Conservation (phyloP, 2,888 invertebrate species). For the Nomada lathburiana region DNA sequence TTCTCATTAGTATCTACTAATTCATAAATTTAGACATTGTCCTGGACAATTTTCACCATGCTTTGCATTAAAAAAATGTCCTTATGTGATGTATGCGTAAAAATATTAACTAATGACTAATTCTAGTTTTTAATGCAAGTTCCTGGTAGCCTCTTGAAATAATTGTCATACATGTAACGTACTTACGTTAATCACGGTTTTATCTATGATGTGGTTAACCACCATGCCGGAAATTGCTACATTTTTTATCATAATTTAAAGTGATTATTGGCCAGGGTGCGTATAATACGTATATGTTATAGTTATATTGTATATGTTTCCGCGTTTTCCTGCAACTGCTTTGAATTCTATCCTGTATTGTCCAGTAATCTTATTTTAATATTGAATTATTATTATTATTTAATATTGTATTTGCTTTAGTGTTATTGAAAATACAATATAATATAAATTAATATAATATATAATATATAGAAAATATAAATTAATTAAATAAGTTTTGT, state of each 20-base stretch:
- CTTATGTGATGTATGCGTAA: neutral
- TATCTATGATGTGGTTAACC: slow-evolving; percentile 25
- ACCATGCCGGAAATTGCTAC: slow-evolving; percentile 38
- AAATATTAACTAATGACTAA: neutral
- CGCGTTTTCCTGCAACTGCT: slow-evolving; percentile 5
- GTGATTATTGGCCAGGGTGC: slow-evolving; percentile 47
- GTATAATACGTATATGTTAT: slow-evolving; percentile 30
- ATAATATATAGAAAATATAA: no score
- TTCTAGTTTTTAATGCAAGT: neutral
- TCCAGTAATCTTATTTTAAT: neutral
- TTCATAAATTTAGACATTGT: neutral
- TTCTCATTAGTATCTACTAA: neutral
- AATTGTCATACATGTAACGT: no score
- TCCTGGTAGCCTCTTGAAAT: neutral
- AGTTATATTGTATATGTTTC: slow-evolving; percentile 19
- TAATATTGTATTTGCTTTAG: neutral
- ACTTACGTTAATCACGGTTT: neutral
- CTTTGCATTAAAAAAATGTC: no score
- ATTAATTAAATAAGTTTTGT: no score
- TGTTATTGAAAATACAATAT: no score
- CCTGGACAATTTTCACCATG: neutral
- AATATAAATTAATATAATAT: no score
- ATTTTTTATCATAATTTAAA: slow-evolving; percentile 36
- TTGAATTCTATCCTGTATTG: neutral
- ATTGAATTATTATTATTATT: neutral